Evolutionary conservation across 2,113 vertebrate genomes (phyloP), one percentile per base, ranked within the genome.

Genomic region (Istiophorus platypterus): DNA sequence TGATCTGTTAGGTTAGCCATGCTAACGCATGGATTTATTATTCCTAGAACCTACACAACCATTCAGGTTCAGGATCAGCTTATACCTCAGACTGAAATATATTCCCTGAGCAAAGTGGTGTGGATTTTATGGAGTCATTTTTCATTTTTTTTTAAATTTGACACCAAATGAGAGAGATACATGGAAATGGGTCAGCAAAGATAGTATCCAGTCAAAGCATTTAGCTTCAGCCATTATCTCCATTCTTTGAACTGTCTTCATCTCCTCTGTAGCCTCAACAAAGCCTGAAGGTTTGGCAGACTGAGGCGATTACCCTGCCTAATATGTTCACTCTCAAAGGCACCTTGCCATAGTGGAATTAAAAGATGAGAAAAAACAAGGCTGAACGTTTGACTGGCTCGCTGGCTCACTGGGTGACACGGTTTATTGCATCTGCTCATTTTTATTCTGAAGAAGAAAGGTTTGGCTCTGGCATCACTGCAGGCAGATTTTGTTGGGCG

Each of bases 321-420:
- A 78, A 88, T 85, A 41, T 76, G 64, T 69, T 86, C 72, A 29
- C 39, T 72, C 68, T 88, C 82, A 82, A 88, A 89, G 80, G 88
- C 88, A 85, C 87, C 78, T 88, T 85, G 77, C 41, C 27, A 63
- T 41, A 69, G 78, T 59, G 66, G 58, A 63, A 81, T 15, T 22
- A 61, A 82, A 75, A 68, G 72, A 80, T 45, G 59, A 80, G 57
- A 47, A 73, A 65, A 29, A 61, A 49, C 34, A 65, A 31, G 51
- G 66, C 49, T 61, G 78, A 49, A 74, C 27, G 1, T 39, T 67
- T 81, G 80, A 72, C 59, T 54, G 9, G 4, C 52, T 51, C 72
- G 37, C 63, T 0, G 10, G 22, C 29, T 69, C 9, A 14, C 57
- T 52, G 63, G 0, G 59, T 57, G 57, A 45, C 63, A 49, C 1